Conservation (phyloP, 2,113 vertebrate species). For the Apteryx owenii region DNA sequence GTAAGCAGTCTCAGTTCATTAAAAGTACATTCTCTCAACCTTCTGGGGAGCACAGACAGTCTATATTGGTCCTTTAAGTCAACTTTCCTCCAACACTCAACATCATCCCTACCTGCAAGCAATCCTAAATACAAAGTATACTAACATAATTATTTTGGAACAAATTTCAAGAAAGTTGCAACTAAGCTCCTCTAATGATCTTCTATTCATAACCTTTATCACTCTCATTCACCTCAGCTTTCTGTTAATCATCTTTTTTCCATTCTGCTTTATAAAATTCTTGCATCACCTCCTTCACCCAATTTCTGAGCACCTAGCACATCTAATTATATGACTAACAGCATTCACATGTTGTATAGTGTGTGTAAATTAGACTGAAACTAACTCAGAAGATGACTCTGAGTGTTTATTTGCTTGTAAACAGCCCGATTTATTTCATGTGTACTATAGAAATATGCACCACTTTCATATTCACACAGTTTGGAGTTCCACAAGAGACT, state of each 20-base stretch:
- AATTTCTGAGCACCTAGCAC: not conserved
- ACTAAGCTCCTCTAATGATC: not conserved
- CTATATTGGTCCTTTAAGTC: rapidly evolving
- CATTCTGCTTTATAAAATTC: not conserved
- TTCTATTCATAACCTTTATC: not conserved
- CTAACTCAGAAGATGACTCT: not conserved
- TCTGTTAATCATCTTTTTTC: not conserved
- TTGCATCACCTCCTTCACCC: not conserved
- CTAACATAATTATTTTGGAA: not conserved
- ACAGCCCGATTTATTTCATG: not conserved
- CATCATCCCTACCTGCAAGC: not conserved
- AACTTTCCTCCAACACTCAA: not conserved
- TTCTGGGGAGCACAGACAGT: not conserved
- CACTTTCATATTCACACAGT: not conserved
- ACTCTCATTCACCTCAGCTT: not conserved
- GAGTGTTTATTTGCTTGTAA: not conserved
- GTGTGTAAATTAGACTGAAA: not conserved
- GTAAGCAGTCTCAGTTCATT: not conserved
- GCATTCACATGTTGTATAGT: not conserved
- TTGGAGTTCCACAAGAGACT: not conserved
- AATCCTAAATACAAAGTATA: not conserved
- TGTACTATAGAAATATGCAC: not conserved
- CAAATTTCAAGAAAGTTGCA: not conserved
- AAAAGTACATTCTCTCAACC: not conserved
- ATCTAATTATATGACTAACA: not conserved